Evolutionary conservation across 2,113 vertebrate genomes (phyloP), one percentile per base, ranked within the genome.

Genomic region (Planiliza haematocheilus): DNA sequence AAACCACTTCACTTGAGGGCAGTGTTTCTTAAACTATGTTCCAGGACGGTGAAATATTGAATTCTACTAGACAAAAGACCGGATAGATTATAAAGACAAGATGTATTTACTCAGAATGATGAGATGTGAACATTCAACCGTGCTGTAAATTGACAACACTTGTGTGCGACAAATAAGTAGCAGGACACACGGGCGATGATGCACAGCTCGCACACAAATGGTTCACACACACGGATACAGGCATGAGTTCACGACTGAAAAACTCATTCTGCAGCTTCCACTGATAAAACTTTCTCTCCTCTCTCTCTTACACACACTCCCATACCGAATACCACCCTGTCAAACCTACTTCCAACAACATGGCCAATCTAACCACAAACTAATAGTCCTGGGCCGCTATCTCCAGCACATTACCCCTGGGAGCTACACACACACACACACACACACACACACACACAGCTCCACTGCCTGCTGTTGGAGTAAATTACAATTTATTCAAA

Each of bases 401-500:
- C 84, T 83, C 56, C 81, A 68, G 49, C 82, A 74, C 70, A 71
- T 82, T 67, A 74, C 81, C 60, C 68, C 43, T 56, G 77, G 66
- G 77, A 84, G 55, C 49, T 53, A 34, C 58, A 45, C 20, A 59
- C 65, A 72, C 2, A 4, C 48, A 81, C 66, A 17, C 65, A 61
- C 43, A 57, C 41, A 77, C 66, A 58, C 69, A 49, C 34, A 58
- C 69, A 69, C 65, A 76, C 7, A 30, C 24, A 8, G 12, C 34
- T 61, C 12, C 58, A 61, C 52, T 57, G 55, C 69, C 66, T 74
- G 53, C 58, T 73, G 71, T 52, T 70, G 48, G 61, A 81, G 71
- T 80, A 85, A 84, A 89, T 83, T 58, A 85, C 57, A 89, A 73
- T 88, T 88, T 84, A 85, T 89, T 87, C 70, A 62, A 85, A 90